These are phyloP conservation scores for Cyphomyrus discorhynchus DNA, from an alignment of 2,113 vertebrate species.

Conservation along the genomic window DNA sequence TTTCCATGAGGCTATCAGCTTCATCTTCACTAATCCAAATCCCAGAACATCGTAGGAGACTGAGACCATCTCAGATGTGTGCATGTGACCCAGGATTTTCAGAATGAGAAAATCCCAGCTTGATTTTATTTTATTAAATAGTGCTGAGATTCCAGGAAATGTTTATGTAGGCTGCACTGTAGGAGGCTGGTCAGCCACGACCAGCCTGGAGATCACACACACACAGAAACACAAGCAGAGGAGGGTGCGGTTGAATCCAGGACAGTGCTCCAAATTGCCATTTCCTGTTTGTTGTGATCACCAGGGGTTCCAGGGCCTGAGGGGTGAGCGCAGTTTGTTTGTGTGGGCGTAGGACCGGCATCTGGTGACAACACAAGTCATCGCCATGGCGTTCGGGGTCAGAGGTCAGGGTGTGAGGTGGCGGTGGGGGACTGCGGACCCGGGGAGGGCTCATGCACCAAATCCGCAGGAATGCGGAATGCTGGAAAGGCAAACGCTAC, in stretches of 20 bases:
- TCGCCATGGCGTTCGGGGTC: neutral
- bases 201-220: neutral
- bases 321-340: slow-evolving; percentile 5
- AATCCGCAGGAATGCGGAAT: neutral
- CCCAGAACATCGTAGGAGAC: neutral
- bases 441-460: neutral
- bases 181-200: neutral
- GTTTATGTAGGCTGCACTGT: neutral
- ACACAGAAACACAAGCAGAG: neutral
- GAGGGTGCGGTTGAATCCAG: neutral
- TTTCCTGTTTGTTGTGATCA: slow-evolving; percentile 9
- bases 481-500: neutral
- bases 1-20: neutral
- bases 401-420: slow-evolving; percentile 10
- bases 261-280: neutral
- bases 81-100: neutral
- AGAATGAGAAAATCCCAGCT: neutral
- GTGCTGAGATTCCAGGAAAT: neutral
- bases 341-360: neutral
- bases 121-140: neutral
- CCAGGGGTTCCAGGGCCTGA: neutral
- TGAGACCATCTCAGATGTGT: neutral
- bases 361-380: slow-evolving; percentile 21
- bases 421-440: neutral
- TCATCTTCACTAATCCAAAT: neutral